phyloP scores from a whole-genome alignment of 2,888 invertebrate species.

The Aphodius granarius region DNA sequence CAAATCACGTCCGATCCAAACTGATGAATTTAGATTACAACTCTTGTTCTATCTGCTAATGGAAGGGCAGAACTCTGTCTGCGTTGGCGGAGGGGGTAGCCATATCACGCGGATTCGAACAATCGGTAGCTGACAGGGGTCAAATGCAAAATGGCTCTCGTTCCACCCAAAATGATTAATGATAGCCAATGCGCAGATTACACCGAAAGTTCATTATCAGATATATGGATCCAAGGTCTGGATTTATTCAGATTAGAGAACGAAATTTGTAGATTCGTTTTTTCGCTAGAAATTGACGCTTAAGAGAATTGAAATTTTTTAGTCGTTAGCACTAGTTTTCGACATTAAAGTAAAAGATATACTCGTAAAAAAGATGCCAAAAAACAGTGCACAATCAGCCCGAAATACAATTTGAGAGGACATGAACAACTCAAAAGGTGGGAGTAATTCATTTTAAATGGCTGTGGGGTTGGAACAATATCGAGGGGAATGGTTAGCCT shows the following conservation, averaged over 20 bases:
- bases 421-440: no score
- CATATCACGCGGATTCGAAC: background rate
- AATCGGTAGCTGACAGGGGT: background rate
- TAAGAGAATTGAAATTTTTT: background rate
- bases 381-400: no score
- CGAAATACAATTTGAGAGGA: no score
- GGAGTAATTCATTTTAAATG: background rate
- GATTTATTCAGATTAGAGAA: background rate
- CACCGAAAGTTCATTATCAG: background rate
- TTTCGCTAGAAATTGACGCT: background rate
- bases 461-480: background rate
- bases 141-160: background rate
- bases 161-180: background rate
- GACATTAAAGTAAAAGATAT: no score
- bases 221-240: background rate
- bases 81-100: background rate
- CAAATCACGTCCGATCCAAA: no score
- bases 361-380: no score
- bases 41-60: background rate
- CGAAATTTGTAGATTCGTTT: background rate
- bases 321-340: no score
- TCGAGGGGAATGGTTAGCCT: background rate
- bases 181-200: background rate
- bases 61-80: background rate
- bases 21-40: background rate